Base-by-base conservation (phyloP, 2,888 invertebrate genomes). In the Nemoura dubitans region DNA sequence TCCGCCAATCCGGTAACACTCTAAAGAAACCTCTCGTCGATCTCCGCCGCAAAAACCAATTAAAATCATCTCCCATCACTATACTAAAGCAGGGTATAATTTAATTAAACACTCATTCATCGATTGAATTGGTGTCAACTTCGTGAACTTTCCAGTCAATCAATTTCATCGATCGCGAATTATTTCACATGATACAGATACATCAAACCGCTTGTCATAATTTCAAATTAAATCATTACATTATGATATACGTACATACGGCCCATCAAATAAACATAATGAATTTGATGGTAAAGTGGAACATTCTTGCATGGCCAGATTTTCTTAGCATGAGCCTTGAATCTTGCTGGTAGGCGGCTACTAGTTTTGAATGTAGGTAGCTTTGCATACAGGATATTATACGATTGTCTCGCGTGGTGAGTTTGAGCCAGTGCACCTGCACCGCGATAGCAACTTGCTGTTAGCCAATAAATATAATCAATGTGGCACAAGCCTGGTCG, bases 131-230 rank as follows among this genome's bases (percentile, higher is more conserved):
- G 59, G 59, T 59, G 59, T 21, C 59, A 59, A 1, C 59, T 1
- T 59, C 59, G 59, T 59, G 59, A 59, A 59, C 59, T 59, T 59
- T 59, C 59, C 59, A 59, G 14, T 59, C 59, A 59, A 59, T 59
- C 59, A 21, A 59, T 59, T 21, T 2, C 59, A 59, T 21, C 10
- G 59, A 7, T 21, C 59, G 21, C 59, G 16, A 59, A 59, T 59
- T 36, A 6, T 36, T 36, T 36, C 59, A 16, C 59, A 59, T 59
- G 10, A 59, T 59, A 7, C 59, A 59, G 59, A 59, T 59, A 21
- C 59, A 59, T 59, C 59, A 59, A 59, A 7, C 59, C 10, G 21
- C 59, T 21, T 59, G 59, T 59, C 59, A 59, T 10, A 59, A 7
- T 21, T 14, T 16, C 16, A 7, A 59, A 59, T 59, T 59, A 59